Base-by-base conservation (phyloP, 1,140 invertebrate genomes). In the Adoxophyes honmai region DNA sequence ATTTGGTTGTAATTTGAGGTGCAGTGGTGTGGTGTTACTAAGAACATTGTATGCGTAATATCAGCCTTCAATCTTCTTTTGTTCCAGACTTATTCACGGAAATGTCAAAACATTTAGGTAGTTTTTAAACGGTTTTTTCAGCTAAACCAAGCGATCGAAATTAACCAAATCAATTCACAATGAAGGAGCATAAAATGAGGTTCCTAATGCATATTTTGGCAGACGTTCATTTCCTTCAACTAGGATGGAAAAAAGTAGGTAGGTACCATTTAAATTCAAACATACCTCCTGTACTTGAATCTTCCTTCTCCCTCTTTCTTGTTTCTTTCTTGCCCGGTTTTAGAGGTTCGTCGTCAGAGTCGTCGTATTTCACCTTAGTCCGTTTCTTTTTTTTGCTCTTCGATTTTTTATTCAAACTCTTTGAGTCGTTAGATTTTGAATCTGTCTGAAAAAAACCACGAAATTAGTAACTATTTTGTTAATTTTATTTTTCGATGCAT, bases 341-440 rank as follows among this genome's bases (percentile, higher is more conserved):
- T 0, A 84, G 54, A 0, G 81, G 77, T 42, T 81, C 80, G 18
- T 83, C 76, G 35, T 83, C 80, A 3, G 80, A 81, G 2, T 71
- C 73, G 35, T 69, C 58, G 34, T 76, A 83, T 0, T 60, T 55
- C 1, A 70, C 66, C 36, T 34, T 34, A 10, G 38, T 16, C 8
- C 48, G 28, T 38, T 37, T n/a, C n/a, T 60, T 52, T 48, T 55
- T 53, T 37, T 38, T 57, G 10, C 33, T 34, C 18, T 48, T 34
- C 2, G 13, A 55, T 13, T 21, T 64, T 61, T 57, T 60, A 14
- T 7, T 33, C 55, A 1, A 10, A 21, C 10, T 13, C 1, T 4
- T 9, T 11, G 9, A n/a, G 7, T 54, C 7, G 4, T 55, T 35
- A 39, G 13, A 28, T 9, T 55, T 28, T 38, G 9, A 7, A n/a